Conservation (phyloP, 2,888 invertebrate genomes). For the Trissolcus brochymenae region DNA sequence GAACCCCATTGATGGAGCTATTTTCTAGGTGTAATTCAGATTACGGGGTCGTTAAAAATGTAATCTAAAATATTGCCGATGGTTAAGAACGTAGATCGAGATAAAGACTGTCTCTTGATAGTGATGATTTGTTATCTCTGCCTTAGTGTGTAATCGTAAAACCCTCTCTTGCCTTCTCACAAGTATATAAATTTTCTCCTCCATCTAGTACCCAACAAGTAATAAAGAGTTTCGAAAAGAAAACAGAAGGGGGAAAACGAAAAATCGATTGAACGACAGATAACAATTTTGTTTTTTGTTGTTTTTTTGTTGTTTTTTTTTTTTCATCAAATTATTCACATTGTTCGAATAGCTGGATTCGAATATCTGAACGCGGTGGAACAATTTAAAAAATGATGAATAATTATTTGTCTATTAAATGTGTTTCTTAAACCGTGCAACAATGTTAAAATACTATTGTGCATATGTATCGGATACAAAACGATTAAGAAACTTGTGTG, state of each 20-base stretch:
- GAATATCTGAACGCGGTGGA: too few relatives aligned
- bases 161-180: conserved; percentile 6
- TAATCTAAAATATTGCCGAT: conserved; percentile 12
- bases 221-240: conserved; percentile 7
- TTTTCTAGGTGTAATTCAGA: conserved; percentile 21
- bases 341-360: neutral
- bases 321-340: neutral
- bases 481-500: conserved; percentile 44
- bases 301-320: too few relatives aligned
- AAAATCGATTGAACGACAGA: neutral
- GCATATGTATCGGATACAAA: conserved; percentile 15
- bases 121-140: conserved; percentile 29
- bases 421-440: too few relatives aligned
- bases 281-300: too few relatives aligned
- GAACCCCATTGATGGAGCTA: conserved; percentile 2
- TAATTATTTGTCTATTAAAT: too few relatives aligned
- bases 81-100: conserved; percentile 25
- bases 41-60: conserved; percentile 24
- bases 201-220: neutral
- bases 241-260: neutral
- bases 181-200: neutral
- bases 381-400: too few relatives aligned
- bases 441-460: neutral
- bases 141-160: conserved; percentile 29
- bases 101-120: conserved; percentile 14